A percentile compares a stretch with the other conserved stretches of the same genome.
Conservation (phyloP, 2,888 invertebrate genomes). For the Temnothorax rugatulus region DNA sequence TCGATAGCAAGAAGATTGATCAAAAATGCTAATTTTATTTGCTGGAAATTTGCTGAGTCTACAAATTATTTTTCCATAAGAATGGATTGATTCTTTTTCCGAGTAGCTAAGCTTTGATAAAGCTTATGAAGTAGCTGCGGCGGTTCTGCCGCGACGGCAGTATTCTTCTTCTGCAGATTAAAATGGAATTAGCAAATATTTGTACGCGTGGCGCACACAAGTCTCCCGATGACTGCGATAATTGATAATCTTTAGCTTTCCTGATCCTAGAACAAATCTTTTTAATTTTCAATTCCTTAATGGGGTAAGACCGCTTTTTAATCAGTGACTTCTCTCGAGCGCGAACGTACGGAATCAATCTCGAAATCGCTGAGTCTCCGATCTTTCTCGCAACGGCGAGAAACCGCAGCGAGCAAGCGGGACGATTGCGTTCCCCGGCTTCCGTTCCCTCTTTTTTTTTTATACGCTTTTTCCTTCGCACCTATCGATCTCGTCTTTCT, state of each 20-base stretch:
- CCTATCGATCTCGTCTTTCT: constrained; percentile 53
- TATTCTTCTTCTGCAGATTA: constrained; percentile 26
- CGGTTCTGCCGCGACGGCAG: constrained; percentile 19
- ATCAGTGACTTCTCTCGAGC: constrained; percentile 29
- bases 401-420: constrained; percentile 45
- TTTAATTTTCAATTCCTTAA: constrained; percentile 48
- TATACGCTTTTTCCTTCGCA: constrained; percentile 46
- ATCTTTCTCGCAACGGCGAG: constrained; percentile 45
- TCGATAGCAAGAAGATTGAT: constrained; percentile 5
- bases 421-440: constrained; percentile 24
- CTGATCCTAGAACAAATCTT: constrained; percentile 4
- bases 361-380: constrained; percentile 52
- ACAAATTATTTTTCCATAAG: constrained; percentile 3
- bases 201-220: not conserved
- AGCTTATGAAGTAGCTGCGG: not conserved
- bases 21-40: constrained; percentile 29
- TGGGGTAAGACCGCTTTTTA: constrained; percentile 38
- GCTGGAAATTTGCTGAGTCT: constrained; percentile 12
- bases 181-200: constrained; percentile 52
- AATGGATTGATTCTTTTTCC: constrained; percentile 14
- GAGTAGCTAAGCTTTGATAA: not conserved
- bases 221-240: not conserved
- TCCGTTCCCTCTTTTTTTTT: constrained; percentile 20
- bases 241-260: constrained; percentile 20
- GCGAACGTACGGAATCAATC: constrained; percentile 51